Base-by-base conservation (phyloP, 2,888 invertebrate genomes). In the Eupelmus urozonus region DNA sequence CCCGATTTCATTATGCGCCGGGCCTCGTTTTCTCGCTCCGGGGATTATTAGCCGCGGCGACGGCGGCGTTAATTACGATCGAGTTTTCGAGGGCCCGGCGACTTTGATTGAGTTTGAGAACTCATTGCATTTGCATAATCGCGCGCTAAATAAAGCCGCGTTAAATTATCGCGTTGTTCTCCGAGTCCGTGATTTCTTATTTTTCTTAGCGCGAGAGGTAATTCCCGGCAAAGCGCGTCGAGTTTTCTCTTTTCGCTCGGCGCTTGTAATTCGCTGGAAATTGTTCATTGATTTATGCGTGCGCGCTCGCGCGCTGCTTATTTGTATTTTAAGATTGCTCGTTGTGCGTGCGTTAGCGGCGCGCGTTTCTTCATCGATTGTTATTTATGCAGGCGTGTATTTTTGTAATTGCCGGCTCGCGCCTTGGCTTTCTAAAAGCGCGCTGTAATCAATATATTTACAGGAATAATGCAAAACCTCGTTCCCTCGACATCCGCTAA, bases 221-320 rank as follows among this genome's bases (percentile, higher is more conserved):
- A 34, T 34, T 34, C 9, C 34, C 9, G n/a, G 34, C 9, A 34
- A 34, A 34, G 9, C 9, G 34, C n/a, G 29, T 66, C 1, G 20
- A 3, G 18, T 16, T 40, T 42, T 29, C 9, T 23, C 20, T 25
- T 23, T 69, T 23, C 5, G 59, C 5, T n/a, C 9, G 34, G 9
- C 5, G 34, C 3, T 5, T 34, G 9, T 34, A 34, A 34, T 34
- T 34, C 34, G 34, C 9, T 34, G 5, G 9, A 34, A 34, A 34
- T 34, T 34, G 27, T 82, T 82, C 79, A 82, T 84, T 84, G 83
- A 83, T 83, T 81, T 83, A 83, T 83, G 83, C 34, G 9, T 34
- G 34, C 3, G 3, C 9, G 3, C 34, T 34, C 34, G 34, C 9
- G 34, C 9, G 34, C 9, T 34, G 34, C 34, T 9, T 5, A 34